A percentile compares a stretch with the other conserved stretches of the same genome.
Conservation (phyloP, 2,797 vertebrate species). For the Otolemur crassicaudatus region DNA sequence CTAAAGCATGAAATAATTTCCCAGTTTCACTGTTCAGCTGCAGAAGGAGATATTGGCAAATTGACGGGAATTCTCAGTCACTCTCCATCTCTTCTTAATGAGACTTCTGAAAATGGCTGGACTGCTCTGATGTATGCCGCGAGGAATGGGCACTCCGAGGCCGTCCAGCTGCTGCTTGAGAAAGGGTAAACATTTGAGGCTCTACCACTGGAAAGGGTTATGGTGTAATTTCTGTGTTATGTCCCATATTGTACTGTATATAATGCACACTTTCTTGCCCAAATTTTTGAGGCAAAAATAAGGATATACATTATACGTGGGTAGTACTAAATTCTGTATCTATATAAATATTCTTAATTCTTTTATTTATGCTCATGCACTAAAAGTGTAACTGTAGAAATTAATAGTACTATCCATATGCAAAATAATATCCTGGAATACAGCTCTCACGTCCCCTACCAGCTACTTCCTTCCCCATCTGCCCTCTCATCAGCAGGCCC, state of each 20-base stretch:
- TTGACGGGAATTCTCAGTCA: conserved; percentile 87
- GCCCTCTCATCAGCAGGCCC: too few relatives aligned
- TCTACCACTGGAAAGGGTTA: neutral
- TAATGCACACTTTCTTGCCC: too few relatives aligned
- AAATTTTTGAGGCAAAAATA: too few relatives aligned
- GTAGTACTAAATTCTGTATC: too few relatives aligned
- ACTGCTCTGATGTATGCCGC: conserved; percentile 95
- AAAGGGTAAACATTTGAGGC: conserved; percentile 89
- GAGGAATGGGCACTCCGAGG: conserved; percentile 92
- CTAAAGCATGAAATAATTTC: conserved; percentile 87
- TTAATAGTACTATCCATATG: too few relatives aligned
- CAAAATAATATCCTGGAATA: too few relatives aligned
- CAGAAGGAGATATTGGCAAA: conserved; percentile 89
- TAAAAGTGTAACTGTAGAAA: too few relatives aligned
- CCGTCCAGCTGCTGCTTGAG: conserved; percentile 90
- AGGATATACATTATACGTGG: too few relatives aligned
- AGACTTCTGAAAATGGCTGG: conserved; percentile 91
- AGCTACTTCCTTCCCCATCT: too few relatives aligned
- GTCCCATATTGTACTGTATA: neutral
- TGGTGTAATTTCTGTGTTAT: conserved; percentile 19
- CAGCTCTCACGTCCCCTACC: too few relatives aligned
- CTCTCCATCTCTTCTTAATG: conserved; percentile 89
- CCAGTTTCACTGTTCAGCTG: conserved; percentile 89
- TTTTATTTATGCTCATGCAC: too few relatives aligned
- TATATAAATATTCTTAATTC: too few relatives aligned